Evolutionary conservation across 1,140 invertebrate genomes (phyloP), one percentile per base, ranked within the genome.

Genomic region (Mamestra configurata): DNA sequence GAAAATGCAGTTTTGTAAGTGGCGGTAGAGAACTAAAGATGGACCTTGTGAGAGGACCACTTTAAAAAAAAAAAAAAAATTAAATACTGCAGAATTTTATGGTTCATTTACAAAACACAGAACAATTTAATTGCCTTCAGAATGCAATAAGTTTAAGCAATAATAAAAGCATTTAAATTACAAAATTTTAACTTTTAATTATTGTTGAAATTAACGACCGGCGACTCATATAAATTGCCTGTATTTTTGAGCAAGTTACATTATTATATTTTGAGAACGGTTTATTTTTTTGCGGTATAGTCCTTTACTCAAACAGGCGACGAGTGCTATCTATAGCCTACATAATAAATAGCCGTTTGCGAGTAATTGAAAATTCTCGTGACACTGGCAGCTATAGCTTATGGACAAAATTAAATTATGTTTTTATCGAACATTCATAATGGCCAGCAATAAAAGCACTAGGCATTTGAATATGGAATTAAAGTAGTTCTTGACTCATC

Each of bases 1-100:
- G 46, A 57, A 73, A 73, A 40, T 73, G 71, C 71, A 73, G 71
- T 73, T 73, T 73, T 72, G n/a, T 57, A 73, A 57, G 46, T 73
- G 49, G 15, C 18, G 53, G 43, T 40, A 53, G 43, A 15, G 13
- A 40, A 40, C 40, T 10, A 40, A 15, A 55, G 51, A 72, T 72
- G 27, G n/a, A 31, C 37, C 31, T 55, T 55, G 55, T 55, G 18
- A 55, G n/a, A n/a, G n/a, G n/a, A n/a, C n/a, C n/a, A n/a, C n/a
- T n/a, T n/a, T n/a, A n/a, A n/a, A n/a, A n/a, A n/a, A n/a, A n/a
- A n/a, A n/a, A n/a, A n/a, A n/a, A n/a, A n/a, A n/a, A n/a, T n/a
- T n/a, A n/a, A n/a, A n/a, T n/a, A n/a, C n/a, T n/a, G n/a, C n/a
- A n/a, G n/a, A n/a, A n/a, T n/a, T 31, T 37, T 37, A 43, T 43